Base-by-base conservation (phyloP, 64 coral and sea anemone genomes). In the Actinia tenebrosa region DNA sequence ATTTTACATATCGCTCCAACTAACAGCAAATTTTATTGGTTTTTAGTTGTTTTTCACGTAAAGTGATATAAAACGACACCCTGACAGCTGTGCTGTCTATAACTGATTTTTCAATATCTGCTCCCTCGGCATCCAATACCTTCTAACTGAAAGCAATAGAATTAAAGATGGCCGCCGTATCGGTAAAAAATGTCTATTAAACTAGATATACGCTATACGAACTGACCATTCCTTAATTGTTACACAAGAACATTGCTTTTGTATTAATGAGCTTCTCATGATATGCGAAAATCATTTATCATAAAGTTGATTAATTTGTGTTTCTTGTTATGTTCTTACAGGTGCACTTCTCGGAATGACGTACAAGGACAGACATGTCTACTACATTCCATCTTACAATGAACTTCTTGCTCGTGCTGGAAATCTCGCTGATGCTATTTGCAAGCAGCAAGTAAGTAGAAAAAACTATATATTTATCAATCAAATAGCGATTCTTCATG, bases 341-440 rank as follows among this genome's bases (percentile, higher is more conserved):
- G 69, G 18, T 60, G 69, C 79, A 83, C 94, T 96, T 7, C 84
- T 83, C 78, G 85, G 88, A 22, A 77, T 92, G n/a, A 89, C 91
- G 25, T 92, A 96, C 88, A 92, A 92, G 71, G 88, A 78, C 15
- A 87, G 58, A 23, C 90, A 92, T 9, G 87, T 96, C 26, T 93
- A 90, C 69, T 87, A 88, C 56, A 78, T 93, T 37, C 80, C 47
- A 45, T 86, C 53, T 16, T 96, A 87, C 86, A 75, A 87, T 43
- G 71, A 89, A 22, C 90, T 96, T 5, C 63, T 89, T 22, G 85
- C 64, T 44, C 66, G 89, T 15, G 78, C 91, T 63, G 91, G 88
- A 59, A 66, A 89, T 53, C 92, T 96, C 69, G 94, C 91, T 3
- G 58, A 80, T 17, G 56, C 94, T 9, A 90, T 96, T 84, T 96